Base-by-base conservation (phyloP, 1,140 invertebrate genomes). In the Lucilia cuprina region DNA sequence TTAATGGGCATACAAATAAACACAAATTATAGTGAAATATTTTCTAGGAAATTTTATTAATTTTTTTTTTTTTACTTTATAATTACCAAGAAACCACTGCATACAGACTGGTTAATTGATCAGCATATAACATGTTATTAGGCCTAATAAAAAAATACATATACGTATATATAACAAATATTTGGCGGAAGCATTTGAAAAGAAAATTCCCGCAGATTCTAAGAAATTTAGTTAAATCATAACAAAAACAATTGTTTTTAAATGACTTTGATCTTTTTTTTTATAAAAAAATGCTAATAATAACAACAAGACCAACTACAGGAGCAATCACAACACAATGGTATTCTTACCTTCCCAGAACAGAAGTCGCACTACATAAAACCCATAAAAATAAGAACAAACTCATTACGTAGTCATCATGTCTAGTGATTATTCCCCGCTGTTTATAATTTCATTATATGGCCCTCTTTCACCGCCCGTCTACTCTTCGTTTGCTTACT, bases 321-420 rank as follows among this genome's bases (percentile, higher is more conserved):
- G 14, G 14, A 60, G 55, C 14, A 60, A 60, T n/a, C 55, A 60
- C 14, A 60, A 60, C 55, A 60, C 55, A 60, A 60, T n/a, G n/a
- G 14, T 14, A 21, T 70, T 25, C 19, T 12, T 70, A 21, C 65
- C n/a, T 25, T 19, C 65, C n/a, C 65, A 19, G 25, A 17, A 12
- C 65, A 55, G 50, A 55, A 55, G 50, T 25, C 19, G n/a, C 19
- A 7, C 3, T n/a, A 21, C 7, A 70, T 21, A 10, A 70, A 70
- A 70, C 10, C n/a, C 21, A 70, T 21, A 21, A 21, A 70, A 70
- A 21, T 70, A 70, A 70, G 21, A 70, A 21, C n/a, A 70, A 55
- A 70, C 65, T 70, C 65, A 70, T 70, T 70, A 70, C 65, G 65
- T 70, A 70, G 65, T 70, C 65, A 70, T 21, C n/a, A 70, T 70